phyloP scores from a whole-genome alignment of 2,113 vertebrate species.

The Epinephelus lanceolatus region DNA sequence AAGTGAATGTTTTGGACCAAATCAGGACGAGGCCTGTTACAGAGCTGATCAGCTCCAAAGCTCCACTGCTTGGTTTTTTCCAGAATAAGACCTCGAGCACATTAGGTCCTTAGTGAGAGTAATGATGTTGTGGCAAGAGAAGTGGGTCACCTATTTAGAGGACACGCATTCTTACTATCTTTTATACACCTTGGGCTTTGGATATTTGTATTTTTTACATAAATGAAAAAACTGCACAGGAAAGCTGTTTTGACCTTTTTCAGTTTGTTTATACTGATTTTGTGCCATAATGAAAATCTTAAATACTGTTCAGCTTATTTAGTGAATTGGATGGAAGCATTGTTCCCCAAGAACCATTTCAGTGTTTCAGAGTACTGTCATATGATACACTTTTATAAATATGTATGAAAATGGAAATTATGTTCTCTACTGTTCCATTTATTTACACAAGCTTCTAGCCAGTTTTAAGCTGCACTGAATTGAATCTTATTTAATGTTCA shows the following conservation, averaged over 20 bases:
- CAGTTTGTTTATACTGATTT: not conserved
- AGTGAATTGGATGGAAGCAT: not conserved
- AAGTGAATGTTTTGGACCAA: constrained; percentile 40
- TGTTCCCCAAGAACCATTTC: constrained; percentile 9
- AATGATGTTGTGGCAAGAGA: constrained; percentile 47
- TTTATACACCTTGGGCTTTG: constrained; percentile 44
- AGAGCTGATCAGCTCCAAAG: constrained; percentile 14
- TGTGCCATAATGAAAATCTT: constrained; percentile 2
- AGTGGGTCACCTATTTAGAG: constrained; percentile 52
- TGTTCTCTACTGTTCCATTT: constrained; percentile 33
- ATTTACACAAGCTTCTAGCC: constrained; percentile 43
- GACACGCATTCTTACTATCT: constrained; percentile 11
- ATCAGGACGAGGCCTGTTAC: not conserved
- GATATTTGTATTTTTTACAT: constrained; percentile 17
- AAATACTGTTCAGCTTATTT: constrained; percentile 5
- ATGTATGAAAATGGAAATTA: constrained; percentile 29
- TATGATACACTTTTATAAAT: constrained; percentile 45
- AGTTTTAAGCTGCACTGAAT: constrained; percentile 19
- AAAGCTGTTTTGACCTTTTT: constrained; percentile 5
- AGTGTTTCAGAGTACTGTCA: constrained; percentile 14
- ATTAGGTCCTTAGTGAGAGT: constrained; percentile 33
- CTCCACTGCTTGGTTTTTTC: constrained; percentile 21
- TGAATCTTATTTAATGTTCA: constrained; percentile 23
- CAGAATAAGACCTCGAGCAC: constrained; percentile 21
- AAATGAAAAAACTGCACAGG: not conserved